Evolutionary conservation across 2,113 vertebrate species (phyloP).

Genomic region (Tetraodon nigroviridis): DNA sequence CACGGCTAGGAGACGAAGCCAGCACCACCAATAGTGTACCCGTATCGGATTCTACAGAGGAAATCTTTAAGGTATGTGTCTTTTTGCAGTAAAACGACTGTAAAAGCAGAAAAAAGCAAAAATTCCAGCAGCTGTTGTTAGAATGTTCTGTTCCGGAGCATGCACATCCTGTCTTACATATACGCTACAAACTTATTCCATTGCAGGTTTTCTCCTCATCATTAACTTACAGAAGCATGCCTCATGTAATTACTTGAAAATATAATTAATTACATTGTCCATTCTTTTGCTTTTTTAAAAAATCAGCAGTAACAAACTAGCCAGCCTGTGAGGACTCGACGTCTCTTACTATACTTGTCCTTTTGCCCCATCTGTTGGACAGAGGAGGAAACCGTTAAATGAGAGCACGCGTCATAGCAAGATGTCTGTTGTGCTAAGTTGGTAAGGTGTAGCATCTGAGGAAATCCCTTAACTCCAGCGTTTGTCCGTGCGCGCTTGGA

Average conservation of each 20-base stretch:
- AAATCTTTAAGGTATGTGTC: constrained; percentile 72
- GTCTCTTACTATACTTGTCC: constrained; percentile 41
- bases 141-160: constrained; percentile 14
- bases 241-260: constrained; percentile 24
- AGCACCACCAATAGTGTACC: constrained; percentile 52
- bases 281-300: constrained; percentile 56
- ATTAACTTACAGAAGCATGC: constrained; percentile 61
- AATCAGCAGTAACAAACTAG: constrained; percentile 21
- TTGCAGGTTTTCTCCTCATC: constrained; percentile 56
- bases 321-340: constrained; percentile 18
- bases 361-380: constrained; percentile 75
- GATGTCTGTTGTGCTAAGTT: constrained; percentile 28
- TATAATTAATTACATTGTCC: constrained; percentile 3
- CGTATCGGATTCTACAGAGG: constrained; percentile 63
- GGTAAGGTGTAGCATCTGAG: constrained; percentile 15
- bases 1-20: constrained; percentile 60
- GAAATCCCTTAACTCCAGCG: constrained; percentile 43
- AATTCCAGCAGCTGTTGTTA: constrained; percentile 4
- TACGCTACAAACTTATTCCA: constrained; percentile 53
- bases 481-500: constrained; percentile 15
- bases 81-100: constrained; percentile 12
- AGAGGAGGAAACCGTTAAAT: constrained; percentile 41
- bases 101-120: neutral
- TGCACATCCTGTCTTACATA: constrained; percentile 21
- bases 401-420: constrained; percentile 12